Percentiles rank a stretch among this genome's conserved stretches.
Evolutionary conservation across 2,797 vertebrate genomes (phyloP).

Genomic region (Tenualosa thibaudeaui): DNA sequence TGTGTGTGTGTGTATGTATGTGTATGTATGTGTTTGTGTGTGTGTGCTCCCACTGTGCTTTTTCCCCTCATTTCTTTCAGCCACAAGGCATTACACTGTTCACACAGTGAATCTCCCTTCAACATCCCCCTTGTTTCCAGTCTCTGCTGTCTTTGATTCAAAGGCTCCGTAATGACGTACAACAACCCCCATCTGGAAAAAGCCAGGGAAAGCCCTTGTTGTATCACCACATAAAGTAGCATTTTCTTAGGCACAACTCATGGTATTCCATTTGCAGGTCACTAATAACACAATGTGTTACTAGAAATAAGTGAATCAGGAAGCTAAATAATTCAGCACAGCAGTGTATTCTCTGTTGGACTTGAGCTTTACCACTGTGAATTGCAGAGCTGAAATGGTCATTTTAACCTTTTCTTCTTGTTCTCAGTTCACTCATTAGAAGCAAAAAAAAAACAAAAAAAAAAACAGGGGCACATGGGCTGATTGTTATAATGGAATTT

Average conservation of each 20-base stretch:
- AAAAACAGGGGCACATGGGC: not conserved
- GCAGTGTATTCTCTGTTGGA: not conserved
- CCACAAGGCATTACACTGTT: constrained; percentile 43
- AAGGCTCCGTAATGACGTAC: constrained; percentile 47
- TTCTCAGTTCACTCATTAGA: not conserved
- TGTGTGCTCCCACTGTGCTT: not conserved
- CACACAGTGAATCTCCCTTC: constrained; percentile 42
- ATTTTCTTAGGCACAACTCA: constrained; percentile 27
- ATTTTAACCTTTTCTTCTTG: not conserved
- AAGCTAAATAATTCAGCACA: constrained; percentile 25
- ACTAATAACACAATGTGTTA: constrained; percentile 32
- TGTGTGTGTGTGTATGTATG: not conserved
- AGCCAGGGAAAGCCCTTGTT: no score
- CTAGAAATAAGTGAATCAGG: constrained; percentile 23
- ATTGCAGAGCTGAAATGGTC: not conserved
- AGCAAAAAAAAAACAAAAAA: not conserved
- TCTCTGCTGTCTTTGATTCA: constrained; percentile 51
- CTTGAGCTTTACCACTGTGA: not conserved
- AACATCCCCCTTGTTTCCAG: constrained; percentile 40
- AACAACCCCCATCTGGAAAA: constrained; percentile 48
- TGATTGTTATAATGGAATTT: not conserved
- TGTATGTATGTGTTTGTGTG: not conserved
- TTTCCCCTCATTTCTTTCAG: not conserved
- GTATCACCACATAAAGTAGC: constrained; percentile 29
- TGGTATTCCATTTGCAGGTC: constrained; percentile 4